Evolutionary conservation across 1,140 invertebrate genomes (phyloP).

Genomic region (Hirudo medicinalis): DNA sequence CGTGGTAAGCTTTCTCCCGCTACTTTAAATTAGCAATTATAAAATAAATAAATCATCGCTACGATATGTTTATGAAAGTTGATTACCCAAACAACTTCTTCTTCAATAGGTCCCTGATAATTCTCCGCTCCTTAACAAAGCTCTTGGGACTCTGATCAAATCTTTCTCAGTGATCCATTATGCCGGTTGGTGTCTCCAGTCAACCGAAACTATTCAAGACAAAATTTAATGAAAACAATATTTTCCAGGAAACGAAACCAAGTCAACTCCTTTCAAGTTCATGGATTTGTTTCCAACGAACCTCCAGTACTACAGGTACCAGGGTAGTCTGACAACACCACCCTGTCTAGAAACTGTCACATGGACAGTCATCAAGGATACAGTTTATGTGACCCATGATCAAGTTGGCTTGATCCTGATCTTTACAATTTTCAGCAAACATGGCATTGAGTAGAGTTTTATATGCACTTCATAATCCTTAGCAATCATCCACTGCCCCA

Average conservation of each 20-base stretch:
- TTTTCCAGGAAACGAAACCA: slow-evolving; percentile 13
- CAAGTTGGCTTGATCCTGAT: slow-evolving; percentile 4
- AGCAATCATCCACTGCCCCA: too few species aligned
- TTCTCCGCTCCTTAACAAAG: too few species aligned
- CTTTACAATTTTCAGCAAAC: too few species aligned
- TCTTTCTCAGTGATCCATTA: background rate
- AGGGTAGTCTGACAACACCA: slow-evolving; percentile 63
- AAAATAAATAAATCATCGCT: too few species aligned
- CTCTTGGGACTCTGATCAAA: background rate
- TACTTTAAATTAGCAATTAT: background rate
- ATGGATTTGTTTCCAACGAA: background rate
- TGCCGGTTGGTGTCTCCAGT: background rate
- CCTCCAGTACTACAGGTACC: slow-evolving; percentile 48
- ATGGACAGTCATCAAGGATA: slow-evolving; percentile 57
- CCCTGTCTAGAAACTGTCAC: slow-evolving; percentile 56
- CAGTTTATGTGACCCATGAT: slow-evolving; percentile 16
- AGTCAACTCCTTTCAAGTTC: background rate
- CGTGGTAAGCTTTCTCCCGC: slow-evolving; percentile 34
- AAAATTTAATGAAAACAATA: background rate
- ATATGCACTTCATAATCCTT: too few species aligned
- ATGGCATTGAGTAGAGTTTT: background rate
- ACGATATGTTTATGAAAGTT: background rate
- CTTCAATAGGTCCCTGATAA: too few species aligned
- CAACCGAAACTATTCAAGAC: background rate
- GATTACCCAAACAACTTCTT: background rate